phyloP scores from a whole-genome alignment of 2,888 invertebrate genomes.

The Agonopterix subpropinquella region DNA sequence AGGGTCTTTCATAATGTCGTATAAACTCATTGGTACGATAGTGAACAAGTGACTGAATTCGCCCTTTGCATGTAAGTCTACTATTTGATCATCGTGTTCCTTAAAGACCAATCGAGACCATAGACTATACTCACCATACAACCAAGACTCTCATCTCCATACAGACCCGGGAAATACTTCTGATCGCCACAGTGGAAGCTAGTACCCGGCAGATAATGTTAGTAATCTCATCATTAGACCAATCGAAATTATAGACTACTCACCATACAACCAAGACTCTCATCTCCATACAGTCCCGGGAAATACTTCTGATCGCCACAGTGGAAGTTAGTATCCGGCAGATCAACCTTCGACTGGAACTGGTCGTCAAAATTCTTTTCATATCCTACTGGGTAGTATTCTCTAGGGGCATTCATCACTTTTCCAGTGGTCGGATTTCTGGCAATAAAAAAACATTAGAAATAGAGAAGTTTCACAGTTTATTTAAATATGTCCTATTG shows the following conservation, averaged over 20 bases:
- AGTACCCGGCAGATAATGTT: constrained; percentile 88
- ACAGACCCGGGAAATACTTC: constrained; percentile 92
- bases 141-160: constrained; percentile 90
- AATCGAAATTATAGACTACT: constrained; percentile 30
- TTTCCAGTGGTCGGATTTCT: constrained; percentile 65
- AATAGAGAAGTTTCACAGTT: not conserved
- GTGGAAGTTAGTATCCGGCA: constrained; percentile 88
- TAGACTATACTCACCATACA: constrained; percentile 87
- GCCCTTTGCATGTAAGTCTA: no score
- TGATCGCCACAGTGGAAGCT: constrained; percentile 91
- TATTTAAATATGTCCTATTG: no score
- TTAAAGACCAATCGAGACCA: no score
- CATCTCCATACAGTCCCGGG: constrained; percentile 91
- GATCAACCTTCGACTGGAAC: constrained; percentile 87
- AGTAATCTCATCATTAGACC: no score
- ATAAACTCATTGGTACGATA: no score
- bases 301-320: constrained; percentile 94
- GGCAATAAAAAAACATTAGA: not conserved
- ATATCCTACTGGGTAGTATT: constrained; percentile 91
- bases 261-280: constrained; percentile 93
- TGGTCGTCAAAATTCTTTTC: constrained; percentile 94
- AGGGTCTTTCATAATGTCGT: no score
- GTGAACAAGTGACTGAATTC: no score
- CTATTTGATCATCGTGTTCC: no score
- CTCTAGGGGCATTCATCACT: constrained; percentile 93